phyloP scores from a whole-genome alignment of 2,797 vertebrate species.

The Steatocranus sp. region DNA sequence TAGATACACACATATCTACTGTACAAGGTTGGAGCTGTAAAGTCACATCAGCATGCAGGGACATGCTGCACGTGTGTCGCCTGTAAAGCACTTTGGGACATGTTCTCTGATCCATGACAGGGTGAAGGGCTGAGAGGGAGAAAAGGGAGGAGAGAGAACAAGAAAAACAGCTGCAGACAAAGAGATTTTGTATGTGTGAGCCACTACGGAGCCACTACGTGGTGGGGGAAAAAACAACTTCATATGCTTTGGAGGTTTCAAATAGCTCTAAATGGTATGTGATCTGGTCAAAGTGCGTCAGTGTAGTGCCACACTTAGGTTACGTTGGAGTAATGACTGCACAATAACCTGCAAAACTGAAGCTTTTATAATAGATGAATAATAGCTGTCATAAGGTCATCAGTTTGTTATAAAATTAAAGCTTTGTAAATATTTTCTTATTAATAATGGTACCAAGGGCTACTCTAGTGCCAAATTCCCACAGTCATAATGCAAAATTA shows the following conservation, averaged over 20 bases:
- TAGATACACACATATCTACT: not conserved
- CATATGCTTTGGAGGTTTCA: constrained; percentile 4
- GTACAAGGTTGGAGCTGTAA: constrained; percentile 45
- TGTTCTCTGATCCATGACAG: constrained; percentile 70
- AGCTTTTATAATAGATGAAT: not conserved
- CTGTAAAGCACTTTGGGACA: constrained; percentile 63
- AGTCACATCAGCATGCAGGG: constrained; percentile 55
- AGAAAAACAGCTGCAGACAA: constrained; percentile 28
- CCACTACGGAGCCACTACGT: not conserved
- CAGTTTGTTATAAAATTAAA: not conserved
- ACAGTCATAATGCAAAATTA: not conserved
- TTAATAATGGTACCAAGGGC: not conserved
- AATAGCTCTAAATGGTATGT: constrained; percentile 19
- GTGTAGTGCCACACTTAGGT: not conserved
- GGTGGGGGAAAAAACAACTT: not conserved
- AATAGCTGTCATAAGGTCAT: not conserved
- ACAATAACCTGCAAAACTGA: not conserved
- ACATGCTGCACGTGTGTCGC: constrained; percentile 61
- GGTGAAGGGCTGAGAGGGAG: constrained; percentile 41
- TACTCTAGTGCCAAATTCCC: not conserved
- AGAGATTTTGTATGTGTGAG: constrained; percentile 9
- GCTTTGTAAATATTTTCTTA: not conserved
- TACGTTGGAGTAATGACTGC: not conserved
- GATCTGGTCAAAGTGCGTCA: constrained; percentile 1
- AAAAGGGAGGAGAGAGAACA: not conserved